Evolutionary conservation across 1,140 invertebrate genomes (phyloP), one percentile per base, ranked within the genome.

Genomic region (Rhagoletis pomonella): DNA sequence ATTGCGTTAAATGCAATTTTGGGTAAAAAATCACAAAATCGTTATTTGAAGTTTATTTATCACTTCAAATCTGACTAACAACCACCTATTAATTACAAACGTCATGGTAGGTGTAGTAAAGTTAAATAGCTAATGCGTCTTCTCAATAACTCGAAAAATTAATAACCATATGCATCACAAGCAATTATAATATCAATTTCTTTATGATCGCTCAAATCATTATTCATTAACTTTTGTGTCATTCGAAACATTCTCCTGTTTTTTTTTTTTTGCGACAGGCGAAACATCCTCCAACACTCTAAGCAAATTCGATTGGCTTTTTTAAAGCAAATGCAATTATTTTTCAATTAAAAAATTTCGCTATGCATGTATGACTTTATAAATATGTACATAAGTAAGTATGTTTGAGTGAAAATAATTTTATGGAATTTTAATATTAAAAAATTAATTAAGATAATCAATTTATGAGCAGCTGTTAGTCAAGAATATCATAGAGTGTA

Each of bases 381-480:
- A 29, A 2, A 17, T 65, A 4, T 39, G 29, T 62, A 29, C 29
- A 3, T 29, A 19, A 9, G 19, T n/a, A 5, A 39, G 12, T 12
- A 67, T 73, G 14, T 73, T 29, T 42, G 19, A 14, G 29, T 29
- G 29, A 29, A 47, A 17, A 65, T 65, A 44, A 44, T 73, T 73
- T 17, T 44, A n/a, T n/a, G 67, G 67, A 73, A 73, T 73, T 44
- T 73, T 73, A 73, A 73, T 73, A n/a, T 42, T 4, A 73, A 14
- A 73, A 73, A 73, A 73, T 44, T 44, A 73, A 69, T 47, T 67
- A 67, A 73, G 3, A 73, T 73, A 73, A 73, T 73, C 42, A 73
- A 73, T 44, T 67, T 73, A 44, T 73, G 67, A 73, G 67, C 65
- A 19, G 12, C 67, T 47, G 42, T 42, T 44, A 44, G 42, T 14